Conservation (phyloP, 1,140 invertebrate species). For the Zaprionus vittiger region DNA sequence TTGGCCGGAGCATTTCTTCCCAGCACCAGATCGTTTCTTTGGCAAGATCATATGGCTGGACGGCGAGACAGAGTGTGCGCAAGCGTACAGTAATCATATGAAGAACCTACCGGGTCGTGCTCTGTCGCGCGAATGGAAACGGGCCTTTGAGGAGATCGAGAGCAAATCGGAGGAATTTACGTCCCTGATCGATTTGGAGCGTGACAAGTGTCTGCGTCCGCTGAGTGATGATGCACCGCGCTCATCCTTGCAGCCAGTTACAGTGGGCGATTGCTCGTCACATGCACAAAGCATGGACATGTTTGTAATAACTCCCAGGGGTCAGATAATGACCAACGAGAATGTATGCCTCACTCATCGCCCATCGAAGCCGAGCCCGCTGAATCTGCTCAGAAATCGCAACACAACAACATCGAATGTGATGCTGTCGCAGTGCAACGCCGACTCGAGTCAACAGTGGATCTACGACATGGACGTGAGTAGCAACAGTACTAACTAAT, state of each 20-base stretch:
- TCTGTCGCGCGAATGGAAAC: constrained; percentile 71
- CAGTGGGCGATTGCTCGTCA: constrained; percentile 84
- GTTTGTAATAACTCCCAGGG: constrained; percentile 89
- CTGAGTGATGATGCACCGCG: constrained; percentile 64
- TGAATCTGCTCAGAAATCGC: constrained; percentile 67
- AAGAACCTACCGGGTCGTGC: constrained; percentile 67
- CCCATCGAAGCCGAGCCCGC: constrained; percentile 57
- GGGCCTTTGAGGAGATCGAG: constrained; percentile 73
- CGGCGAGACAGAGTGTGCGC: constrained; percentile 67
- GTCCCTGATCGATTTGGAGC: constrained; percentile 69
- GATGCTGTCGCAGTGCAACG: constrained; percentile 68
- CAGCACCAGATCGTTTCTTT: constrained; percentile 92
- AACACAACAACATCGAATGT: constrained; percentile 75
- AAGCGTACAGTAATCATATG: constrained; percentile 75
- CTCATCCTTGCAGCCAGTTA: constrained; percentile 85
- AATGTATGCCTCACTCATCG: constrained; percentile 79
- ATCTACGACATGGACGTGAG: constrained; percentile 83
- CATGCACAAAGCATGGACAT: constrained; percentile 88
- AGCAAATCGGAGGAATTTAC: constrained; percentile 62
- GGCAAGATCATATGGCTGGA: constrained; percentile 88
- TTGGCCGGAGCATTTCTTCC: constrained; percentile 96
- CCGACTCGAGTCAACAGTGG: constrained; percentile 69
- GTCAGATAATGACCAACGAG: constrained; percentile 84
- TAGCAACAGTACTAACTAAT: constrained; percentile 1
- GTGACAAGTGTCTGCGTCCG: constrained; percentile 73